Conservation (phyloP, 1,140 invertebrate genomes). For the Drosophila funebris region DNA sequence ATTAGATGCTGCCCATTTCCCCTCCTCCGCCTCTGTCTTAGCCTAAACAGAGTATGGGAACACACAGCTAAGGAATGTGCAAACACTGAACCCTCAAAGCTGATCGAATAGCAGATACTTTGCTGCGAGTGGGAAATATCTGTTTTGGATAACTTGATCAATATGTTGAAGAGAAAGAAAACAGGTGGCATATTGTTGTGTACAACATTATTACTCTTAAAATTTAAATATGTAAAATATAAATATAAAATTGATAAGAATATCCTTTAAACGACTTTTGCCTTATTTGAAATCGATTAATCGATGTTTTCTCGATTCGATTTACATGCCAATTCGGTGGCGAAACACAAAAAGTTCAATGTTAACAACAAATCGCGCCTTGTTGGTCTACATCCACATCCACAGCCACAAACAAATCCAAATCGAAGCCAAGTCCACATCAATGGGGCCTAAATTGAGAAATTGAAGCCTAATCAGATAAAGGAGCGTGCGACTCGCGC, state of each 20-base stretch:
- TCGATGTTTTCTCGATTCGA: background rate
- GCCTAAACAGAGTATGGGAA: slow-evolving; percentile 6
- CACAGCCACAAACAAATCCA: slow-evolving; percentile 6
- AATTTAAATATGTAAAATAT: no score
- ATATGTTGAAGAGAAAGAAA: no score
- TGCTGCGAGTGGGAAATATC: no score
- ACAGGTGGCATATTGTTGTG: no score
- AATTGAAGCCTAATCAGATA: slow-evolving; percentile 80
- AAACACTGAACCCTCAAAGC: background rate
- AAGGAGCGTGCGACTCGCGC: slow-evolving; percentile 69
- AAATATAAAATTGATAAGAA: background rate
- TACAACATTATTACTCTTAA: no score
- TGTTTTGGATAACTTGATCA: no score
- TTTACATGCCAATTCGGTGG: background rate
- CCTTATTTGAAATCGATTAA: slow-evolving; percentile 9
- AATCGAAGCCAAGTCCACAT: slow-evolving; percentile 39
- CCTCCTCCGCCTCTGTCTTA: background rate
- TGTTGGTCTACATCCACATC: slow-evolving; percentile 20
- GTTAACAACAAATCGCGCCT: slow-evolving; percentile 59
- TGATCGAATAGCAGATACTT: background rate
- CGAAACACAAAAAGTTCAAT: slow-evolving; percentile 69
- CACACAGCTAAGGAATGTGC: background rate
- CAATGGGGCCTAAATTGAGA: slow-evolving; percentile 71
- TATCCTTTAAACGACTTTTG: background rate
- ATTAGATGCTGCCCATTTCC: slow-evolving; percentile 27